Base-by-base conservation (phyloP, 2,888 invertebrate species). In the Xestia ashworthii region DNA sequence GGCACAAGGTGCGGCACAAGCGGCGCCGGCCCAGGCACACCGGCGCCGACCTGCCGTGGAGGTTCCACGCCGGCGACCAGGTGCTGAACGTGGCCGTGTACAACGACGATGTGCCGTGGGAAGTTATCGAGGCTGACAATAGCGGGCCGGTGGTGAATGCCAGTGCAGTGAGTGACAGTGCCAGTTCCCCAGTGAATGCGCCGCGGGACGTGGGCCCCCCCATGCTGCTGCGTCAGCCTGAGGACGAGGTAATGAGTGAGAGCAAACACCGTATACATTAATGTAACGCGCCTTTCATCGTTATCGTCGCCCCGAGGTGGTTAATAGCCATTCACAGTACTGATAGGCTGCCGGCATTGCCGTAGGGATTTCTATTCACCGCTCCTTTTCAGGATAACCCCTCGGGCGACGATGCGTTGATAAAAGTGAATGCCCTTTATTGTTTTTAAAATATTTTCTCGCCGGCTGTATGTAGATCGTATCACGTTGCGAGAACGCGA, bases 31-130 rank as follows among this genome's bases (percentile, higher is more conserved):
- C 96, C 9, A 92, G 96, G 86, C 94, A 95, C 88, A 93, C 92
- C 84, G 94, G 94, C 53, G 90, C 91, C 44, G 95, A 95, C 65
- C 91, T 94, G 83, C 97, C 96, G 84, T 97, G 97, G 97, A 95
- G 97, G 93, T 97, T 97, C 93, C 97, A 97, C 89, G 91, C 94
- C 87, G 97, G 97, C 84, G 94, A 96, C 88, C 93, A 94, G 91
- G 89, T 96, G 92, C 92, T 96, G 92, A 97, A 96, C 93, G 97
- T 97, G 84, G 95, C 93, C 85, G 97, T 95, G 91, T 97, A 95
- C 94, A 96, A 97, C 89, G 95, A 96, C 83, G 95, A 97, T 89
- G 97, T 96, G 91, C 96, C 97, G 91, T 97, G 97, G 97, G 94
- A 95, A 89, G 93, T 92, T 86, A 95, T 95, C 90, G 97, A 97